Conservation (phyloP, 2,888 invertebrate species). For the Brachyptera risi region DNA sequence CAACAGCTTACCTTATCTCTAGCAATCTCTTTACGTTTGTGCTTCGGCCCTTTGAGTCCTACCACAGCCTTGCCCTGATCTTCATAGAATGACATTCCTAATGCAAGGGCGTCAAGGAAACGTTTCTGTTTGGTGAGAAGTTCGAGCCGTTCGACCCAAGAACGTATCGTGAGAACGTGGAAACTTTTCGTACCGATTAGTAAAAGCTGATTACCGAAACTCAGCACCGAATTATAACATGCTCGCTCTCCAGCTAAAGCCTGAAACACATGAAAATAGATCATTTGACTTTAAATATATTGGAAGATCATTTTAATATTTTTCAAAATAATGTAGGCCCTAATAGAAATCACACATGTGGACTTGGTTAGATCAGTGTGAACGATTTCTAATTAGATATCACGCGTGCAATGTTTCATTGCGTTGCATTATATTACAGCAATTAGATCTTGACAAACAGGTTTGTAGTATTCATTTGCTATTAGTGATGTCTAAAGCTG, state of each 20-base stretch:
- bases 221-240: conserved; percentile 68
- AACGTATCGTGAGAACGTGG: conserved; percentile 56
- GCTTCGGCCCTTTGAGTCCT: conserved; percentile 50
- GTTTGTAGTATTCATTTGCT: no score
- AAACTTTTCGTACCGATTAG: conserved; percentile 62
- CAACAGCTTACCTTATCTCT: conserved; percentile 42
- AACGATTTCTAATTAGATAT: no score
- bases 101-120: conserved; percentile 54
- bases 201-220: conserved; percentile 63
- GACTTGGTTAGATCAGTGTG: no score
- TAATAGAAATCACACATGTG: no score
- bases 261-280: conserved; percentile 39
- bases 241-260: conserved; percentile 70
- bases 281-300: no score
- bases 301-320: no score
- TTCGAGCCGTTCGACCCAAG: conserved; percentile 63
- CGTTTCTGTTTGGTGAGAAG: conserved; percentile 54
- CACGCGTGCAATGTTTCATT: no score
- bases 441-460: no score
- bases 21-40: conserved; percentile 46
- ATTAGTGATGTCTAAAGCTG: no score
- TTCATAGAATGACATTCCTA: conserved; percentile 58
- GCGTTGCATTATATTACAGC: no score
- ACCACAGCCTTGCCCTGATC: conserved; percentile 59
- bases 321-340: no score